Conservation (phyloP, 2,113 vertebrate species). For the Nannobrachium achirus region DNA sequence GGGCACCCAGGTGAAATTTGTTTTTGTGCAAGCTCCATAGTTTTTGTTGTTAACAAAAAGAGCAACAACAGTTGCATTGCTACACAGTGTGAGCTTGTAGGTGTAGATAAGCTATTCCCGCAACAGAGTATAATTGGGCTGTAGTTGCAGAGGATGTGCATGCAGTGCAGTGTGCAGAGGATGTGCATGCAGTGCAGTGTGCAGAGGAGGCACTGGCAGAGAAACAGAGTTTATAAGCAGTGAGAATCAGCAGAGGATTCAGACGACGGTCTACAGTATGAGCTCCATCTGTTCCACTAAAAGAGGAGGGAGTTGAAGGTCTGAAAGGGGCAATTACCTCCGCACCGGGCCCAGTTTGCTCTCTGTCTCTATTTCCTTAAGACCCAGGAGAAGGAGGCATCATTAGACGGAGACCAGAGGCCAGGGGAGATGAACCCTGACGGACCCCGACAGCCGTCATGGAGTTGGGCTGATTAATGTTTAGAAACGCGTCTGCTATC, state of each 20-base stretch:
- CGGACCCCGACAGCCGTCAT: slow-evolving; percentile 30
- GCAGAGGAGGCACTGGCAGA: no score
- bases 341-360: slow-evolving; percentile 38
- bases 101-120: no score
- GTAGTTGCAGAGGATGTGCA: no score
- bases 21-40: no score
- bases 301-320: background rate
- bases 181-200: no score
- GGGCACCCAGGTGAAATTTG: no score
- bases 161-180: no score
- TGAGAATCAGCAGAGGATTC: slow-evolving; percentile 47
- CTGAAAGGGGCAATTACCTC: slow-evolving; percentile 38
- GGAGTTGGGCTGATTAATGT: slow-evolving; percentile 61
- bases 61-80: no score
- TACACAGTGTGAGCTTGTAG: no score
- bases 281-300: slow-evolving; percentile 52
- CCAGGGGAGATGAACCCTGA: slow-evolving; percentile 57
- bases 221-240: slow-evolving; percentile 21
- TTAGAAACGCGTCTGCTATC: slow-evolving; percentile 42
- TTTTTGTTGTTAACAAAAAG: no score
- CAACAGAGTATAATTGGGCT: no score
- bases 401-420: slow-evolving; percentile 61
- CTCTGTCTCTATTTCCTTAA: slow-evolving; percentile 39
- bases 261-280: slow-evolving; percentile 22
- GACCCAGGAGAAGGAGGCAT: slow-evolving; percentile 60